Conservation (phyloP, 1,140 invertebrate species). For the Theocolax elegans region DNA sequence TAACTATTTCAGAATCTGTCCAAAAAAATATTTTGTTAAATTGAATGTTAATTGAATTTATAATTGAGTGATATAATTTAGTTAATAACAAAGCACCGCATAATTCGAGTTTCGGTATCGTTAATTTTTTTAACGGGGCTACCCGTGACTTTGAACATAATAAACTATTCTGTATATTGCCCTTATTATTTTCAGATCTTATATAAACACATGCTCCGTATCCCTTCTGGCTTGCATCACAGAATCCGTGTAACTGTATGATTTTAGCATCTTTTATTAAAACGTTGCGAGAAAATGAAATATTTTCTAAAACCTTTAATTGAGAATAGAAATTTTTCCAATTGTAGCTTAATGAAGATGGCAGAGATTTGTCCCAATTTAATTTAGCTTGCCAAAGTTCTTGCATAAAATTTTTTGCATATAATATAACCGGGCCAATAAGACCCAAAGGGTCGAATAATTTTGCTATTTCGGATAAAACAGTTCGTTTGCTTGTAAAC, state of each 20-base stretch:
- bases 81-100: neutral
- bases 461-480: slow-evolving; percentile 31
- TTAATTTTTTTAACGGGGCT: neutral
- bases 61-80: neutral
- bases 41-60: neutral
- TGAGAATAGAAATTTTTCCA: slow-evolving; percentile 13
- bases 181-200: neutral
- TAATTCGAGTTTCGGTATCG: neutral
- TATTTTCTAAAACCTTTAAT: neutral
- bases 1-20: neutral
- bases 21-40: neutral
- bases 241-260: slow-evolving; percentile 17
- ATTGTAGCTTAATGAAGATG: neutral
- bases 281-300: slow-evolving; percentile 5
- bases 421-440: slow-evolving; percentile 56
- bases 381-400: slow-evolving; percentile 15
- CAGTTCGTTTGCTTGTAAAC: slow-evolving; percentile 6
- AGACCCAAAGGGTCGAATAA: slow-evolving; percentile 57
- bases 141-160: neutral
- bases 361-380: slow-evolving; percentile 17
- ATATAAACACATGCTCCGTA: neutral
- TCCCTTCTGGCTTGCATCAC: neutral
- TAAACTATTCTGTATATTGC: neutral
- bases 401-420: slow-evolving; percentile 50
- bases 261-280: neutral